A percentile compares a stretch with the other conserved stretches of the same genome.
Conservation (phyloP, 2,888 invertebrate genomes). For the Myopa tessellatipennis region DNA sequence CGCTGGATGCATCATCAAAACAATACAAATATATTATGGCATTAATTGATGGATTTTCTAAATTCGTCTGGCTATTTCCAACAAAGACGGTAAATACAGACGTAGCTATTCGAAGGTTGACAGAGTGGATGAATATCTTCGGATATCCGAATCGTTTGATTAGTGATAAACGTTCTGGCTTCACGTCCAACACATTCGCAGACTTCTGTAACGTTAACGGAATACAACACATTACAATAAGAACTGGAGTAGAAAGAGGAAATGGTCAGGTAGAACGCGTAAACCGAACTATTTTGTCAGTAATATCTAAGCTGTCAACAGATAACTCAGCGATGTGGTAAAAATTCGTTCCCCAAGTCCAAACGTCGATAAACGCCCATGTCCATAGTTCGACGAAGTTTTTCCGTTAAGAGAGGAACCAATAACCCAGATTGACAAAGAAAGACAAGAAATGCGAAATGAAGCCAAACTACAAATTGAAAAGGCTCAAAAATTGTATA, state of each 20-base stretch:
- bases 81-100: too few species aligned
- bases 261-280: conserved; percentile 38
- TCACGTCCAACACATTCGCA: conserved; percentile 37
- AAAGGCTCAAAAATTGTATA: conserved; percentile 35
- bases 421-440: conserved; percentile 34
- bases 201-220: conserved; percentile 33
- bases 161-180: conserved; percentile 33
- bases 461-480: conserved; percentile 34
- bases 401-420: conserved; percentile 37
- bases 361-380: conserved; percentile 18
- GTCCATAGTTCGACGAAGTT: conserved; percentile 33
- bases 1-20: conserved; percentile 45
- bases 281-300: conserved; percentile 31
- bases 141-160: conserved; percentile 33
- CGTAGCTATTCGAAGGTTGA: conserved; percentile 34
- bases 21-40: conserved; percentile 48
- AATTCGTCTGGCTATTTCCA: too few species aligned
- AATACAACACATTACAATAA: conserved; percentile 36
- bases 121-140: conserved; percentile 28
- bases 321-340: too few species aligned
- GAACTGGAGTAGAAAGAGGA: conserved; percentile 40
- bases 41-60: conserved; percentile 37
- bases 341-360: conserved; percentile 49
- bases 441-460: conserved; percentile 37
- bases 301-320: too few species aligned